phyloP scores from a whole-genome alignment of 2,797 vertebrate genomes.

The Cryptoprocta ferox region DNA sequence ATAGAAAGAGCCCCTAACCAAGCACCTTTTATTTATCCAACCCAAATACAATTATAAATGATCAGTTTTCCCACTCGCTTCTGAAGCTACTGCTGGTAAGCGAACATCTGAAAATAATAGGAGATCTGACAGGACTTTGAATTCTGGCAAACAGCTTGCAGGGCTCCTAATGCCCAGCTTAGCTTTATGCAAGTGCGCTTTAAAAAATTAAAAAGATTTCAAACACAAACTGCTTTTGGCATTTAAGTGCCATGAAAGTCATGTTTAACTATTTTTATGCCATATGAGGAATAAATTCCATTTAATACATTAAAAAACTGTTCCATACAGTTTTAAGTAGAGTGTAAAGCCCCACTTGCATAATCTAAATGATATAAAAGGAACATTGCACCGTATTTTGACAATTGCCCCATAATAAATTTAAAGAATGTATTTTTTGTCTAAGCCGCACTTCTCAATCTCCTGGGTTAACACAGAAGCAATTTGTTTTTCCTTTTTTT shows the following conservation, averaged over 20 bases:
- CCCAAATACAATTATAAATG: slow-evolving; percentile 38
- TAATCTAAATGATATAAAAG: neutral
- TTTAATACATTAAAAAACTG: neutral
- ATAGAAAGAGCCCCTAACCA: neutral
- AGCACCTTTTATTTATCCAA: slow-evolving; percentile 34
- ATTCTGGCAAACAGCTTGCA: slow-evolving; percentile 25
- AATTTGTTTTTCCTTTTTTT: neutral
- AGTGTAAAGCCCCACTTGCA: neutral
- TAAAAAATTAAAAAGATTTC: slow-evolving; percentile 23
- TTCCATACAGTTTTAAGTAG: neutral
- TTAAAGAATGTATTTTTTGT: neutral
- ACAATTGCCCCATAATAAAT: neutral
- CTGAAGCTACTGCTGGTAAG: neutral
- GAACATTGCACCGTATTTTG: neutral
- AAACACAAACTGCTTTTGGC: slow-evolving; percentile 47
- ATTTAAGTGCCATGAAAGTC: slow-evolving; percentile 6
- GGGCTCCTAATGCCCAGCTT: neutral
- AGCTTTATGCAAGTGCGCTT: neutral
- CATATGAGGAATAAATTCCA: neutral
- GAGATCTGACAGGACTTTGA: slow-evolving; percentile 29
- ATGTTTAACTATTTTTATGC: slow-evolving; percentile 48
- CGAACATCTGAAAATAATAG: slow-evolving; percentile 34
- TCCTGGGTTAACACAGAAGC: neutral
- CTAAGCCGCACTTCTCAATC: neutral
- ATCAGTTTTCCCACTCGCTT: slow-evolving; percentile 6